phyloP scores from a whole-genome alignment of 35 echinoderm and acorn worm species.

The Chiridota heheva region DNA sequence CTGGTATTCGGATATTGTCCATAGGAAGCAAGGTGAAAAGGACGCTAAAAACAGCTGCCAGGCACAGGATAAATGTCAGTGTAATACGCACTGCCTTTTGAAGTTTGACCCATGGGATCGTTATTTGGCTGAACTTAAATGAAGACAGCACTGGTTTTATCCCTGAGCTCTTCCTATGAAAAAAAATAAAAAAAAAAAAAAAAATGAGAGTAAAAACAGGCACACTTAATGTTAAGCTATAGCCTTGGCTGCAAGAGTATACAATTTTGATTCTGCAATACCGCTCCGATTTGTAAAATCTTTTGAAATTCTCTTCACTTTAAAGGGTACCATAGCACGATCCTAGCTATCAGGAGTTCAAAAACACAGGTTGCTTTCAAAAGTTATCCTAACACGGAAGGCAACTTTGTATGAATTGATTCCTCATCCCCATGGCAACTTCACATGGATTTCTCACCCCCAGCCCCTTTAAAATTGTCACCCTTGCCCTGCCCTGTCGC shows the following conservation, averaged over 20 bases:
- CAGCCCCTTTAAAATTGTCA: too few relatives aligned
- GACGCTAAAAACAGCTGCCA: conserved; percentile 25
- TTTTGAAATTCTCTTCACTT: too few relatives aligned
- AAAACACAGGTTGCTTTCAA: too few relatives aligned
- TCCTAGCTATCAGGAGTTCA: too few relatives aligned
- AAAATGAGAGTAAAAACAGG: background rate
- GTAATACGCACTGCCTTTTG: conserved; percentile 30
- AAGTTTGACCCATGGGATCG: conserved; percentile 40
- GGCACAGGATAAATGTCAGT: conserved; percentile 20
- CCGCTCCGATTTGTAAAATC: background rate
- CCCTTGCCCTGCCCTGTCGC: too few relatives aligned
- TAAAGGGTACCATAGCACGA: too few relatives aligned
- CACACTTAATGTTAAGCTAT: background rate
- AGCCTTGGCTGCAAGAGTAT: background rate
- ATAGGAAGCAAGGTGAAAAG: conserved; percentile 28
- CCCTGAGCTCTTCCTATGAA: background rate
- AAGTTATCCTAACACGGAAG: too few relatives aligned
- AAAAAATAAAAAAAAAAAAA: background rate
- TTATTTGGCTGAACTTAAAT: background rate
- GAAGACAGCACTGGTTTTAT: conserved; percentile 12
- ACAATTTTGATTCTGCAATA: background rate
- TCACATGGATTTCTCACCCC: too few relatives aligned
- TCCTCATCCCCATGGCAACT: too few relatives aligned
- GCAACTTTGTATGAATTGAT: too few relatives aligned
- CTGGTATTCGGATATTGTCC: background rate